These are phyloP conservation scores for Oxyura jamaicensis DNA, from an alignment of 2,113 vertebrate genomes.

Conservation along the genomic window DNA sequence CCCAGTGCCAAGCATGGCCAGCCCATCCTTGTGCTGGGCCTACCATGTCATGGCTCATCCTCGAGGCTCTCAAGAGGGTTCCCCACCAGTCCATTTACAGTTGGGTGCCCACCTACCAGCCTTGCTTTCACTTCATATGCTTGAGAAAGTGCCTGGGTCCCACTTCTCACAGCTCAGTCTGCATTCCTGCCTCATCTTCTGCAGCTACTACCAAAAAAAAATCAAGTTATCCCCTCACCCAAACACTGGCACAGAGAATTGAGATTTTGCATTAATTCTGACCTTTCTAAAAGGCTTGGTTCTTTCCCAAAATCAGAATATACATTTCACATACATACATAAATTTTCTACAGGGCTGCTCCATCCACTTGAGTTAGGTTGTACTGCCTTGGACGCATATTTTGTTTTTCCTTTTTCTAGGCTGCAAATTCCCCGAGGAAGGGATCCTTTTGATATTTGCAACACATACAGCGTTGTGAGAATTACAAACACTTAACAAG, in stretches of 20 bases:
- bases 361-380: background rate
- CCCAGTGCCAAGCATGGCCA: fast-evolving
- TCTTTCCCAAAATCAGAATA: background rate
- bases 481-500: background rate
- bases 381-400: background rate
- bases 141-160: background rate
- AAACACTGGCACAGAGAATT: background rate
- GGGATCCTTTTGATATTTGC: background rate
- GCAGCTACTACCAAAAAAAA: background rate
- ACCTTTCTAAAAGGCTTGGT: background rate
- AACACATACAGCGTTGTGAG: background rate
- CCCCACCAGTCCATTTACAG: background rate
- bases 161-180: background rate
- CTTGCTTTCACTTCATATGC: background rate
- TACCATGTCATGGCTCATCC: background rate
- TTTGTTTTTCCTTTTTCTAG: background rate
- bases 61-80: background rate
- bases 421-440: background rate
- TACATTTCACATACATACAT: background rate
- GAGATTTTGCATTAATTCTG: background rate
- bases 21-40: background rate
- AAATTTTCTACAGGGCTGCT: background rate
- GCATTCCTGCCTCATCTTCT: background rate
- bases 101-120: background rate
- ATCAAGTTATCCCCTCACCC: background rate